Evolutionary conservation across 2,797 vertebrate genomes (phyloP), one percentile per base, ranked within the genome.

Genomic region (Erithacus rubecula): DNA sequence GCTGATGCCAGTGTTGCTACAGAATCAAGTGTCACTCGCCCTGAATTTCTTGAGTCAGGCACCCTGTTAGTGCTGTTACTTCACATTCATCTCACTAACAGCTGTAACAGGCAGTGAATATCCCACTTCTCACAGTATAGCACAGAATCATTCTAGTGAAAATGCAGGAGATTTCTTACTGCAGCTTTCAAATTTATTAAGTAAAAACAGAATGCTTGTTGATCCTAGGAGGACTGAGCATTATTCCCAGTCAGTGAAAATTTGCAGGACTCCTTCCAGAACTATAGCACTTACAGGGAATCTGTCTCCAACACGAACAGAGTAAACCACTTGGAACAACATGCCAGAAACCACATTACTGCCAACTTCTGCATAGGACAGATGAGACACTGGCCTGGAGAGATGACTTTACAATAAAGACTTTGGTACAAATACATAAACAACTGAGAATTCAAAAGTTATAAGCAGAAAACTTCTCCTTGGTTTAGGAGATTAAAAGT

Each of bases 1-100:
- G 91, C 44, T 46, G 10, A 81, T 87, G 53, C n/a, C 70, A 91
- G 60, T 53, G 34, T 41, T 46, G 15, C 91, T 93, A 87, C 47
- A 84, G 92, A 91, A 85, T 90, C 91, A 89, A 85, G 90, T 72
- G 65, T 69, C 92, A 93, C 65, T 95, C 80, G 47, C 68, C 85
- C 85, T 89, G 89, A 95, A 86, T 87, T 91, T 92, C 55, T 88
- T 67, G 79, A 93, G 89, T 63, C 92, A 81, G 77, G 52, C 71
- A 90, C 62, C 77, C 59, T 37, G 20, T 87, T 72, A 90, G 85
- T 46, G 68, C 75, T 90, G 58, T 84, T 87, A 56, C 87, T 83
- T 63, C 68, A 81, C 4, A 21, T 39, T 88, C 18, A 9, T 59
- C 72, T 78, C 19, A 3, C 26, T 52, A 92, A 83, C 78, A 63